phyloP scores from a whole-genome alignment of 2,797 vertebrate genomes.

The Borostomias antarcticus region DNA sequence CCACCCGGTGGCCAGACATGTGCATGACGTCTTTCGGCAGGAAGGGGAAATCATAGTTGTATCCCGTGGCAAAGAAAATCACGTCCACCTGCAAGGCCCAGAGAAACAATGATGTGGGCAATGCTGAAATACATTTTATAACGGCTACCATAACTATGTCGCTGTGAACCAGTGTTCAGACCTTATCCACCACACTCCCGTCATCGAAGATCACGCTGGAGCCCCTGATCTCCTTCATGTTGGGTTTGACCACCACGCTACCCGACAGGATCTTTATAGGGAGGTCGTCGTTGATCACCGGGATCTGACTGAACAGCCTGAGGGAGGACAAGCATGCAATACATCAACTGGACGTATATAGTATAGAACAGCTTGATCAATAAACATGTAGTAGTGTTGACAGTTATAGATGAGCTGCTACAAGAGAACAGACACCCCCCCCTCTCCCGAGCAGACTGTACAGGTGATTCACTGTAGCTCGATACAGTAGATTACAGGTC shows the following conservation, averaged over 20 bases:
- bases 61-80: constrained; percentile 78
- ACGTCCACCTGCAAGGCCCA: constrained; percentile 56
- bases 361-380: no score
- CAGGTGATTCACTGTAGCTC: no score
- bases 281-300: constrained; percentile 74
- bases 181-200: constrained; percentile 68
- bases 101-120: no score
- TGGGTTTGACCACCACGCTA: constrained; percentile 69
- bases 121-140: no score
- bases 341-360: no score
- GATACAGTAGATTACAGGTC: background rate
- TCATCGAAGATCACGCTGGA: constrained; percentile 75
- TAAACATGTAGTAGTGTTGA: no score
- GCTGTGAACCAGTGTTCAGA: constrained; percentile 18
- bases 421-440: background rate
- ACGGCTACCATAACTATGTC: background rate
- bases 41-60: constrained; percentile 75
- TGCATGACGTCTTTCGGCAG: constrained; percentile 55
- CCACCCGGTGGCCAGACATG: constrained; percentile 61
- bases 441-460: background rate
- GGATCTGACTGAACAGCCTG: constrained; percentile 75
- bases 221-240: constrained; percentile 70
- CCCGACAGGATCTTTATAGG: constrained; percentile 74
- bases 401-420: no score
- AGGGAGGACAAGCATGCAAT: background rate